phyloP scores from a whole-genome alignment of 2,113 vertebrate genomes.

The Gobius niger region DNA sequence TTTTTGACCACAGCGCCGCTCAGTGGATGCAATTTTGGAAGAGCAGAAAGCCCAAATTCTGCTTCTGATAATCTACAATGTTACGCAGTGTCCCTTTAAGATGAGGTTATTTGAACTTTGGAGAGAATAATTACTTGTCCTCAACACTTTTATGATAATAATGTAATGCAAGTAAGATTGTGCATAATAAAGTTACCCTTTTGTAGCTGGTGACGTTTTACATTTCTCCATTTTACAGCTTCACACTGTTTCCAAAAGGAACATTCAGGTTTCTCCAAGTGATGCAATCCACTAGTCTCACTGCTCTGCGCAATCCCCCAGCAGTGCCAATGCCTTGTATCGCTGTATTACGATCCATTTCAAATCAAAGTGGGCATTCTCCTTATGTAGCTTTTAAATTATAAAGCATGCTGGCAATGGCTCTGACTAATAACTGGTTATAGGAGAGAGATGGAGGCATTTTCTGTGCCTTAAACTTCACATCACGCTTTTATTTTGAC shows the following conservation, averaged over 20 bases:
- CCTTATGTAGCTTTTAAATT: constrained; percentile 44
- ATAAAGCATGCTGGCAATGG: constrained; percentile 39
- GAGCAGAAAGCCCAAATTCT: too few species aligned
- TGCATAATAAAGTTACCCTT: neutral
- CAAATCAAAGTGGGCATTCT: constrained; percentile 8
- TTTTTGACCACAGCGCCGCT: too few species aligned
- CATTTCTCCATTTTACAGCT: constrained; percentile 6
- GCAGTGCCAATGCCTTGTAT: neutral
- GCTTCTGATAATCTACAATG: too few species aligned
- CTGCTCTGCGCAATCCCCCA: neutral
- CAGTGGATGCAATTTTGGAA: too few species aligned
- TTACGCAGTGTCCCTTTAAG: too few species aligned
- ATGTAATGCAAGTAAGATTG: too few species aligned
- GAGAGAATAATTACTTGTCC: too few species aligned
- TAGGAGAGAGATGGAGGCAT: constrained; percentile 34
- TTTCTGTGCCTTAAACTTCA: constrained; percentile 46
- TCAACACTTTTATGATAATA: too few species aligned
- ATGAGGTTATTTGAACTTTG: too few species aligned
- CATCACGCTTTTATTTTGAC: constrained; percentile 37
- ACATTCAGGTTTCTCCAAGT: constrained; percentile 9
- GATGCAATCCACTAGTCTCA: constrained; percentile 20
- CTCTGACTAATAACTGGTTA: constrained; percentile 51
- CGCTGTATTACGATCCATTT: constrained; percentile 8
- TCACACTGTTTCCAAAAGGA: constrained; percentile 7
- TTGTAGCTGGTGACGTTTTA: constrained; percentile 2